Evolutionary conservation across 2,888 invertebrate genomes (phyloP).

Genomic region (Agrochola lychnidis): DNA sequence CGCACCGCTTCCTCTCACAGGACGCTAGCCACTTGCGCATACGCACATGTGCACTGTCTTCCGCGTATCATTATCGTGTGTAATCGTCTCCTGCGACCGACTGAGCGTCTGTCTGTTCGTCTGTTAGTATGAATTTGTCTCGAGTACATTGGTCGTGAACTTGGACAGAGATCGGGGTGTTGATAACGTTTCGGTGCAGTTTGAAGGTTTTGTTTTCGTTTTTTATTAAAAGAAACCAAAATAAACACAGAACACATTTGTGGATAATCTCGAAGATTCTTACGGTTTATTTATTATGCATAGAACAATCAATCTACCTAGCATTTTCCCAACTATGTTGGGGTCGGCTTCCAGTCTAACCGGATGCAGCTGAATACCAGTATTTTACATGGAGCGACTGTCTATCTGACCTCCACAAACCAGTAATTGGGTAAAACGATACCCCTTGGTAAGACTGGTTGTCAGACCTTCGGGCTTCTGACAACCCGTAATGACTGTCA

Average conservation of each 20-base stretch:
- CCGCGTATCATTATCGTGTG: conserved; percentile 71
- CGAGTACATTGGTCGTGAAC: conserved; percentile 60
- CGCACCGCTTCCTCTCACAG: conserved; percentile 20
- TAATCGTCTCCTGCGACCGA: conserved; percentile 61
- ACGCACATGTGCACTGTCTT: conserved; percentile 66
- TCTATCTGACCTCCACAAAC: too few species aligned
- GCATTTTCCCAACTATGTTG: too few species aligned
- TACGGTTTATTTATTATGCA: neutral
- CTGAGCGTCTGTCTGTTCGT: conserved; percentile 49
- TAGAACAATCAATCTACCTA: neutral
- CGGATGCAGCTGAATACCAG: too few species aligned
- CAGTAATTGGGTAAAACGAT: too few species aligned
- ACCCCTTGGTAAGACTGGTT: too few species aligned
- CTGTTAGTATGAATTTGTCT: conserved; percentile 37
- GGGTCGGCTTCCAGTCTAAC: too few species aligned
- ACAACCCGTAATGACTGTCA: too few species aligned
- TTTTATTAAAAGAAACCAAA: neutral
- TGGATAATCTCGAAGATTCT: neutral
- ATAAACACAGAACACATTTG: neutral
- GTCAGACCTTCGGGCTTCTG: too few species aligned
- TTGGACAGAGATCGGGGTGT: conserved; percentile 29
- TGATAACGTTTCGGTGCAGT: conserved; percentile 10
- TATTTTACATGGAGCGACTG: too few species aligned
- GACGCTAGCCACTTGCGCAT: conserved; percentile 19
- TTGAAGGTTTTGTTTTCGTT: conserved; percentile 1